phyloP scores from a whole-genome alignment of 1,140 invertebrate species.

The Drosophila tropicalis region DNA sequence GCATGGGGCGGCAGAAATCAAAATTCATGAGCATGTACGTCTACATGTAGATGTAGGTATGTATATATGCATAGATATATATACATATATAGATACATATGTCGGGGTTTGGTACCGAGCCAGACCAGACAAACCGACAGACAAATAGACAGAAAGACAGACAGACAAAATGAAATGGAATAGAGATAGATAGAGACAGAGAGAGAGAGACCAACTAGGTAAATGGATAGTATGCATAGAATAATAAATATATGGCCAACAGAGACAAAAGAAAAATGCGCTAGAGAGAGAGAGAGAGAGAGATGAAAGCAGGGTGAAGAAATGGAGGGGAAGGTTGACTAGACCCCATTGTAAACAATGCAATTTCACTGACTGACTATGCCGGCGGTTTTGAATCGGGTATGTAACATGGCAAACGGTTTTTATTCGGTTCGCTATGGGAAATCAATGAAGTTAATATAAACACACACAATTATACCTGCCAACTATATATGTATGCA shows the following conservation, averaged over 20 bases:
- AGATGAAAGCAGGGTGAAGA: constrained; percentile 6
- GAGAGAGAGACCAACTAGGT: constrained; percentile 31
- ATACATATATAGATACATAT: neutral
- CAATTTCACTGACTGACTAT: constrained; percentile 26
- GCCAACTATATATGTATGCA: neutral
- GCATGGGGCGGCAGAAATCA: constrained; percentile 29
- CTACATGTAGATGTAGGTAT: neutral
- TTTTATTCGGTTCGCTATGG: constrained; percentile 8
- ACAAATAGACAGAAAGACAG: neutral
- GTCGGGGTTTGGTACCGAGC: constrained; percentile 7
- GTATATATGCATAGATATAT: neutral
- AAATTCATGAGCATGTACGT: constrained; percentile 47
- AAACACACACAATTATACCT: constrained; percentile 41
- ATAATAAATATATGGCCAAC: constrained; percentile 70
- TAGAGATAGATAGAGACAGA: constrained; percentile 10
- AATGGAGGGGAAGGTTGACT: neutral
- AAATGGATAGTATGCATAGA: constrained; percentile 76
- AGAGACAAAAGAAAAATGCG: constrained; percentile 32
- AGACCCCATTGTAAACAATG: constrained; percentile 63
- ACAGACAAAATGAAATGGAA: constrained; percentile 47
- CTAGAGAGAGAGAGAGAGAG: constrained; percentile 26
- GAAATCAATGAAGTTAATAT: constrained; percentile 69
- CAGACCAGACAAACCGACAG: constrained; percentile 10
- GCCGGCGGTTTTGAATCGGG: constrained; percentile 33
- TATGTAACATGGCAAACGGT: constrained; percentile 29